Percentiles rank a stretch among this genome's conserved stretches.
Conservation (phyloP, 2,888 invertebrate genomes). For the Byasa hedistus region DNA sequence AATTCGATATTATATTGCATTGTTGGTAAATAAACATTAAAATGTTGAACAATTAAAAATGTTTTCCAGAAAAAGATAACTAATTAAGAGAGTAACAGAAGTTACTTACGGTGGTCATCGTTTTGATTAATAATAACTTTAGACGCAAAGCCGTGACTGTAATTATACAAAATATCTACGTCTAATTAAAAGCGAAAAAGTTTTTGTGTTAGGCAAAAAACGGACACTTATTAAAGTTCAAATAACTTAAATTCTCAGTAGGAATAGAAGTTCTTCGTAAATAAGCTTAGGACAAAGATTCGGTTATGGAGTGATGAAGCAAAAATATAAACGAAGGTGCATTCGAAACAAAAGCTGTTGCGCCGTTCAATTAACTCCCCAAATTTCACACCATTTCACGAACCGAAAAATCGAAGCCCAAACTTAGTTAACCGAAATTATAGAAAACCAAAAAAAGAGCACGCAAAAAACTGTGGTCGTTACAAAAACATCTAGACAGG, state of each 20-base stretch:
- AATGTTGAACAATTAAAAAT: conserved; percentile 44
- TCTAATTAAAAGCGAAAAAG: conserved; percentile 45
- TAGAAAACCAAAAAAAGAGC: conserved; percentile 73
- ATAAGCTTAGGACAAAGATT: neutral
- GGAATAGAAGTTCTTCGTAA: conserved; percentile 30
- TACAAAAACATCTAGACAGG: conserved; percentile 49
- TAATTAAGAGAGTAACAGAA: conserved; percentile 48
- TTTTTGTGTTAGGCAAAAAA: conserved; percentile 43
- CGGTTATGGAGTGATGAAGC: neutral
- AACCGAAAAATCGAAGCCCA: conserved; percentile 79
- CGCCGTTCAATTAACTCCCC: conserved; percentile 75
- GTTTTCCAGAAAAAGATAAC: conserved; percentile 50
- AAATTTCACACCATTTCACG: conserved; percentile 79
- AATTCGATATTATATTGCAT: conserved; percentile 22
- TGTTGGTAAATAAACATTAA: conserved; percentile 38
- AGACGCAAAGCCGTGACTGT: conserved; percentile 47
- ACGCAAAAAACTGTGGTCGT: conserved; percentile 54
- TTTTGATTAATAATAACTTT: conserved; percentile 46
- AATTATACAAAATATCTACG: conserved; percentile 54
- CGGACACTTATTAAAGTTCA: conserved; percentile 39
- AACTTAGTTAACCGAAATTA: conserved; percentile 79
- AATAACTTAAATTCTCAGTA: conserved; percentile 32
- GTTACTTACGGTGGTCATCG: conserved; percentile 49
- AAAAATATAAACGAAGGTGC: conserved; percentile 57
- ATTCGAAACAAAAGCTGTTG: conserved; percentile 73